Evolutionary conservation across 2,797 vertebrate species (phyloP).

Genomic region (Macropodus opercularis): DNA sequence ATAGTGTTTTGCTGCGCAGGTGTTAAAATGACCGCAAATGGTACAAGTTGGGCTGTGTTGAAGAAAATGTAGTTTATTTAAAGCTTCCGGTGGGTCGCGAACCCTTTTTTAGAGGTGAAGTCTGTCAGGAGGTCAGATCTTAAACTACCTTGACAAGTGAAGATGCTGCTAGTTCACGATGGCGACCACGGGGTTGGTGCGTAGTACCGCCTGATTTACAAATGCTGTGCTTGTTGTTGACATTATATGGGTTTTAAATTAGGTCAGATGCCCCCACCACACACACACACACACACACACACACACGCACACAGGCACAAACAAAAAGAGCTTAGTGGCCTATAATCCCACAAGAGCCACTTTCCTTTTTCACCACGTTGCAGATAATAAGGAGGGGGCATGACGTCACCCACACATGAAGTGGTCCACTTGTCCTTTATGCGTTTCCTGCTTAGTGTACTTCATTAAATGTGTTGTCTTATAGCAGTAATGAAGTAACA

Average conservation of each 20-base stretch:
- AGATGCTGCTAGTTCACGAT: neutral
- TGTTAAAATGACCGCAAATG: neutral
- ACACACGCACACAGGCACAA: slow-evolving; percentile 31
- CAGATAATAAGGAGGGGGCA: slow-evolving; percentile 35
- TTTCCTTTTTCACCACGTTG: slow-evolving; percentile 66
- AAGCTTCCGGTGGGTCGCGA: too few species aligned
- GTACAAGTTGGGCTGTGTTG: neutral
- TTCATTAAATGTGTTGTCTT: neutral
- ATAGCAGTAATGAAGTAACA: neutral
- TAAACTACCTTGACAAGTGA: neutral
- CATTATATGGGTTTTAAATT: slow-evolving; percentile 60
- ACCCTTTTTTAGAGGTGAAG: neutral
- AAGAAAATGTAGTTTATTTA: too few species aligned
- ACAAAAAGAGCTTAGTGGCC: slow-evolving; percentile 53
- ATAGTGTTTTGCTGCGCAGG: neutral
- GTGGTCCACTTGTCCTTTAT: neutral
- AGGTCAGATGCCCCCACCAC: slow-evolving; percentile 65
- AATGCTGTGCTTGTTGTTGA: slow-evolving; percentile 54
- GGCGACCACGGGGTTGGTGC: neutral
- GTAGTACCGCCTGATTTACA: slow-evolving; percentile 8
- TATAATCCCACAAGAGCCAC: slow-evolving; percentile 70
- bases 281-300: neutral
- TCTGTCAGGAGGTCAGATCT: neutral
- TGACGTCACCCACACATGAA: slow-evolving; percentile 51
- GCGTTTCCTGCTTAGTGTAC: slow-evolving; percentile 19